Percentiles rank a stretch among this genome's conserved stretches.
phyloP scores from a whole-genome alignment of 1,140 invertebrate species.

The Eubasilissa regina region DNA sequence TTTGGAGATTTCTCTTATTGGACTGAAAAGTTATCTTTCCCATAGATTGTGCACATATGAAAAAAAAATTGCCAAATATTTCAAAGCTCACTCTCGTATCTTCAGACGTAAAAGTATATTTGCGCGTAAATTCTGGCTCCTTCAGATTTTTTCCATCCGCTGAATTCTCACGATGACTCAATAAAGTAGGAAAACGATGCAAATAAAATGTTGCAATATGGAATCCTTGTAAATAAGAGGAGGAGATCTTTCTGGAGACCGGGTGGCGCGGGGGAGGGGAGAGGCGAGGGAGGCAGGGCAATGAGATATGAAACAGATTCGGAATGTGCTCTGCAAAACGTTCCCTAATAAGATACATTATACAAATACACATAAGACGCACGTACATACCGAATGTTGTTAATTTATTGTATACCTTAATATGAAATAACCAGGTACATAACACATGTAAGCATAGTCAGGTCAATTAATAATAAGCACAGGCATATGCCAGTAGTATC shows the following conservation, averaged over 20 bases:
- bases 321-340: background rate
- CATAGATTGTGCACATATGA: slow-evolving; percentile 6
- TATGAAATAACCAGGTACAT: too few species aligned
- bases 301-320: slow-evolving; percentile 7
- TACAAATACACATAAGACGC: too few species aligned
- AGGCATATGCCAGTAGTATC: too few species aligned
- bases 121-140: slow-evolving; percentile 17
- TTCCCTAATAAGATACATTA: too few species aligned
- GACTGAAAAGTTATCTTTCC: slow-evolving; percentile 13
- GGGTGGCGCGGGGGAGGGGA: background rate
- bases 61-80: slow-evolving; percentile 29
- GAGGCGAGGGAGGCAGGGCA: background rate
- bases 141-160: slow-evolving; percentile 27
- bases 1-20: too few species aligned
- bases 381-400: too few species aligned
- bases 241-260: too few species aligned
- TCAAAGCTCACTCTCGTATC: slow-evolving; percentile 28
- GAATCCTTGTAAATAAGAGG: slow-evolving; percentile 36
- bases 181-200: slow-evolving; percentile 41
- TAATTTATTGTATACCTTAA: too few species aligned
- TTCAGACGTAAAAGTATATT: slow-evolving; percentile 28
- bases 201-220: slow-evolving; percentile 45
- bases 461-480: too few species aligned
- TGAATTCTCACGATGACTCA: slow-evolving; percentile 40
- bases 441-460: too few species aligned